phyloP scores from a whole-genome alignment of 1,140 invertebrate genomes.

The Eriosoma lanigerum region DNA sequence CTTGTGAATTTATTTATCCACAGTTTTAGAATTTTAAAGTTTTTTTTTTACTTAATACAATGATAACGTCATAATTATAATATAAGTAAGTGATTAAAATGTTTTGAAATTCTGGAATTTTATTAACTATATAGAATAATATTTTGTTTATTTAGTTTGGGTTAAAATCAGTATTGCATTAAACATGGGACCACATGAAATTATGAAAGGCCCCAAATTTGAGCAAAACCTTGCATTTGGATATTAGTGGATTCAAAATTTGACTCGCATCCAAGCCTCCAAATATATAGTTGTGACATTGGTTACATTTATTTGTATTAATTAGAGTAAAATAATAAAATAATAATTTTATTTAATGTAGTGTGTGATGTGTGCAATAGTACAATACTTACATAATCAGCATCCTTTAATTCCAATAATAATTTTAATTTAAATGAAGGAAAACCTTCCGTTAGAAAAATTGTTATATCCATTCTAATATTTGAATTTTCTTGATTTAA shows the following conservation, averaged over 20 bases:
- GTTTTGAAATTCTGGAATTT: too few species aligned
- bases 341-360: neutral
- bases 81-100: too few species aligned
- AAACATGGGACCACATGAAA: too few species aligned
- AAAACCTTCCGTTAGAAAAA: neutral
- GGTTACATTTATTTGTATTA: neutral
- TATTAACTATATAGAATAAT: too few species aligned
- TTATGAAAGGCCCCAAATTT: too few species aligned
- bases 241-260: neutral
- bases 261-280: neutral
- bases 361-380: neutral
- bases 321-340: neutral
- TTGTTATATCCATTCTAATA: neutral
- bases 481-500: neutral
- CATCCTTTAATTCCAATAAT: slow-evolving; percentile 2
- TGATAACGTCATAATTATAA: too few species aligned
- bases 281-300: neutral
- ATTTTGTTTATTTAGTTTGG: too few species aligned
- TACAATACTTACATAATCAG: neutral
- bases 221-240: too few species aligned
- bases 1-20: too few species aligned
- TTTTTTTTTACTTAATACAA: too few species aligned
- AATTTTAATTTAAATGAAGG: slow-evolving; percentile 5
- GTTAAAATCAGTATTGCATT: too few species aligned
- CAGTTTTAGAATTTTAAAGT: too few species aligned